Evolutionary conservation across 1,140 invertebrate genomes (phyloP).

Genomic region (Mya arenaria): DNA sequence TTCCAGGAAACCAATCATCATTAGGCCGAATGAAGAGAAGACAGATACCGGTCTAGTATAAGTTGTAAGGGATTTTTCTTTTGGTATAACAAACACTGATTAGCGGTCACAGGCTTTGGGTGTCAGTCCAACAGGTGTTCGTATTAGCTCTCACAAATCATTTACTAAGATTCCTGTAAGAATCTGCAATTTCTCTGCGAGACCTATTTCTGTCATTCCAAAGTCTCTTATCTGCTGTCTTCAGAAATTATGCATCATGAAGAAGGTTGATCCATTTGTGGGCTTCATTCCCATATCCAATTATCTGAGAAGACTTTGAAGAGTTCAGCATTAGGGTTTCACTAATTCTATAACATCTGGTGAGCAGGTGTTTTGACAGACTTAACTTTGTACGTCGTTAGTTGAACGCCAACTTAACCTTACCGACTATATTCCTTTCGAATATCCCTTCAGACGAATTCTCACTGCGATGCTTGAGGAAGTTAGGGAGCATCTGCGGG

Average conservation of each 20-base stretch:
- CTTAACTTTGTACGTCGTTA: not conserved
- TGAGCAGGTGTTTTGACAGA: conserved; percentile 1
- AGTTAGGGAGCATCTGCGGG: not conserved
- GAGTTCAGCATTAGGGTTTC: not conserved
- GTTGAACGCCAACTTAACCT: not conserved
- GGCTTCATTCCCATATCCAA: not conserved
- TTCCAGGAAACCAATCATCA: too few species aligned
- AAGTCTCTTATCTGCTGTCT: conserved; percentile 9
- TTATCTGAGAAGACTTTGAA: not conserved
- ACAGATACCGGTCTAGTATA: too few species aligned
- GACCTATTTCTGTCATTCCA: not conserved
- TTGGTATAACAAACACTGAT: not conserved
- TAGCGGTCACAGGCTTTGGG: not conserved
- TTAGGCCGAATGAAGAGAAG: too few species aligned
- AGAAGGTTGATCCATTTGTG: not conserved
- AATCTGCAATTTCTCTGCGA: conserved; percentile 18
- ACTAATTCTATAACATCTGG: not conserved
- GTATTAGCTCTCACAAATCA: not conserved
- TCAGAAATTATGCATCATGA: not conserved
- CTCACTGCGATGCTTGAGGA: not conserved
- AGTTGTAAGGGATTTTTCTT: too few species aligned
- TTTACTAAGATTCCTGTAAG: conserved; percentile 11
- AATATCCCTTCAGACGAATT: not conserved
- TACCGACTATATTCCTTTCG: not conserved
- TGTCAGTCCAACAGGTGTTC: not conserved